Conservation (phyloP, 2,888 invertebrate species). For the Polyommatus iphigenia region DNA sequence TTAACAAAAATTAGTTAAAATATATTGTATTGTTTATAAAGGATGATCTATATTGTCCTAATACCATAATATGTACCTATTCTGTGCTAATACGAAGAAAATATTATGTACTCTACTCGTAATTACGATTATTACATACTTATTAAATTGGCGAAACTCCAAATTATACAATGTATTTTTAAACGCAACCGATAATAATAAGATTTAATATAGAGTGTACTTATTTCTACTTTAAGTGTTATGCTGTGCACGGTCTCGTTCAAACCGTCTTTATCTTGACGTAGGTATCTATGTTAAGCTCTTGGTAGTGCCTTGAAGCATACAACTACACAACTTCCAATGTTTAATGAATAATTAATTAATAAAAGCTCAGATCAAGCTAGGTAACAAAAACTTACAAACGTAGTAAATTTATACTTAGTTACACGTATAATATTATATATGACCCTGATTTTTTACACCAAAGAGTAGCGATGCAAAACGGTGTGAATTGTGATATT, state of each 20-base stretch:
- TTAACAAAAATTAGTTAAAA: no score
- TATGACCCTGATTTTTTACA: neutral
- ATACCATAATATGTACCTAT: no score
- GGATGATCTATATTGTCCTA: no score
- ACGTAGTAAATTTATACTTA: neutral
- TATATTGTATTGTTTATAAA: no score
- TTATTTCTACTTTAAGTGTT: neutral
- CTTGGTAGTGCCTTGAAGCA: no score
- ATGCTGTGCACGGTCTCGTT: neutral
- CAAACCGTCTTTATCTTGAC: neutral
- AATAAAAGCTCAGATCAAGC: neutral
- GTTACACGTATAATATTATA: neutral
- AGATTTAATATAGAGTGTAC: neutral
- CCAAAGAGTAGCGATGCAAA: neutral
- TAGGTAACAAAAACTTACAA: neutral
- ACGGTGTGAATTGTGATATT: neutral
- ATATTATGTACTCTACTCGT: neutral
- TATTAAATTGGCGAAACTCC: neutral
- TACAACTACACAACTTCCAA: no score
- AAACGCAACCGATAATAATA: neutral
- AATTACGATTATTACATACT: neutral
- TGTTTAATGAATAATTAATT: no score
- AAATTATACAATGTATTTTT: constrained; percentile 14
- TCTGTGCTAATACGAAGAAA: no score
- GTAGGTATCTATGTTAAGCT: no score